Evolutionary conservation across 2,888 invertebrate species (phyloP), one percentile per base, ranked within the genome.

Genomic region (Thymelicus lineola): DNA sequence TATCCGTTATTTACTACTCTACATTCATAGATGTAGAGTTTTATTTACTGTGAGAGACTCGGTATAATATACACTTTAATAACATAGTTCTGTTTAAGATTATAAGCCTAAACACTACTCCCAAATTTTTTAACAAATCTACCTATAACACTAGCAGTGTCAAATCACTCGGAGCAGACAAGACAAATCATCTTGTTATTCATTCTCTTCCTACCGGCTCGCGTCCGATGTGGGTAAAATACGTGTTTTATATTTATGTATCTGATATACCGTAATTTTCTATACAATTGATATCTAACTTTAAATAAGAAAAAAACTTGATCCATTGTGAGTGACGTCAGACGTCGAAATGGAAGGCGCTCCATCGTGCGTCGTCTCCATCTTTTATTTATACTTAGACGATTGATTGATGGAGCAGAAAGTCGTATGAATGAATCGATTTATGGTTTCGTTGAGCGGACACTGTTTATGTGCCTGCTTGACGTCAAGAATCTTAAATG

Each of bases 311-410:
- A 76, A 78, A 78, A 82, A 80, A 73, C 69, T 74, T 75, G 72
- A 75, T 77, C 77, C 77, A 81, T 81, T 80, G 80, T 83, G 77
- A 75, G 79, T 88, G 87, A 90, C 91, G 88, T 90, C 90, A 89
- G 84, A 82, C 78, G 82, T 73, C 76, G 76, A 80, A 84, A 83
- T 83, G 82, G 86, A 82, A 82, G 83, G 79, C 81, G 84, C 80
- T 85, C 81, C 84, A 83, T 79, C 81, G 81, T 80, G 76, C 75
- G 76, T 74, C 82, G 77, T 80, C 80, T 77, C 79, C 82, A 91
- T 91, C 86, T 91, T 90, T 91, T 91, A 91, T 91, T 89, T 91
- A 90, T 92, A n/a, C n/a, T n/a, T n/a, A 85, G 78, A 79, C 77
- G 80, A 84, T 86, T 90, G 91, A 91, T 90, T 86, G 90, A 91